A percentile compares a stretch with the other conserved stretches of the same genome.
phyloP scores from a whole-genome alignment of 2,888 invertebrate species.

The Pyrgus malvae region DNA sequence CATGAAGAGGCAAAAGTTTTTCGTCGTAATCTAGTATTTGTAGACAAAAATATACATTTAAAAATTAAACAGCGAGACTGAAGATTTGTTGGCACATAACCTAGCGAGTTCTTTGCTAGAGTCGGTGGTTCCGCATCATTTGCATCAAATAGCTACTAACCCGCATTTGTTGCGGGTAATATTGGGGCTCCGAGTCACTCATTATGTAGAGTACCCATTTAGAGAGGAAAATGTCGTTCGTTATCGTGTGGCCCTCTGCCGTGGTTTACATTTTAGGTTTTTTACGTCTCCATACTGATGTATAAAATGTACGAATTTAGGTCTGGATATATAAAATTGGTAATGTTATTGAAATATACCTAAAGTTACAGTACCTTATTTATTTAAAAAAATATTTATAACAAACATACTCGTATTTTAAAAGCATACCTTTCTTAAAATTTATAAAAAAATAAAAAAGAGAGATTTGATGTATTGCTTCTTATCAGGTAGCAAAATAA shows the following conservation, averaged over 20 bases:
- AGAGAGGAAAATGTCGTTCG: conserved; percentile 14
- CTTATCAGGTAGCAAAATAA: no score
- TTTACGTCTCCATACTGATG: neutral
- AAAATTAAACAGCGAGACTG: neutral
- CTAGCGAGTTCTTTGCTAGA: neutral
- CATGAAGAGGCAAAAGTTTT: no score
- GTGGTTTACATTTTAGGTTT: conserved; percentile 1
- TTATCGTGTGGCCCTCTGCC: conserved; percentile 4
- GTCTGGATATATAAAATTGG: neutral
- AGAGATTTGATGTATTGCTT: no score
- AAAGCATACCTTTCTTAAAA: no score
- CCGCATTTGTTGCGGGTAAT: conserved; percentile 17
- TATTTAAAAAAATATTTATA: no score
- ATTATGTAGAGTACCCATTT: conserved; percentile 19
- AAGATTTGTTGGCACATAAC: neutral
- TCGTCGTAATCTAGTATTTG: no score
- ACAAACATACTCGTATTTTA: no score
- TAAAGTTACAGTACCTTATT: no score
- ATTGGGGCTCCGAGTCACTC: conserved; percentile 11
- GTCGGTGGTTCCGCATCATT: conserved; percentile 10
- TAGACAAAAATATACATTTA: neutral
- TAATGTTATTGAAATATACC: no score
- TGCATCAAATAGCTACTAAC: conserved; percentile 19
- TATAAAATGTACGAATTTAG: neutral
- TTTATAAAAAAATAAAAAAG: no score